A percentile compares a stretch with the other conserved stretches of the same genome.
These are phyloP conservation scores for Pegoplata infirma DNA, from an alignment of 2,888 invertebrate genomes.

Conservation along the genomic window DNA sequence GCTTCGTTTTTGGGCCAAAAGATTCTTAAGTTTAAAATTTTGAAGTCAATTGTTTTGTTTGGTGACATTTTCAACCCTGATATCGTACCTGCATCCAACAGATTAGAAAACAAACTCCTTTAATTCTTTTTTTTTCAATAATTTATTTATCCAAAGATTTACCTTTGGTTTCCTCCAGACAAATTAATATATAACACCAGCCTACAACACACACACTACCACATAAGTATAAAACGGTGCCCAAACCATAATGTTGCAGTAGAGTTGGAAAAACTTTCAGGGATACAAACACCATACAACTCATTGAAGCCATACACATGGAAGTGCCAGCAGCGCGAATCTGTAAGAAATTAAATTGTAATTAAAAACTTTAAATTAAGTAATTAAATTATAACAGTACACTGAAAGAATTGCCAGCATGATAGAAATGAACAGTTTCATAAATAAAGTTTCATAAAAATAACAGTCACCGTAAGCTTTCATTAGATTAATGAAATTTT, in stretches of 20 bases:
- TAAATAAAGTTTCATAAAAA: background rate
- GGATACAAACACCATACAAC: constrained; percentile 68
- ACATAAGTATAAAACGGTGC: constrained; percentile 71
- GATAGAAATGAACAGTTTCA: no score
- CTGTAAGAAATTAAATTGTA: constrained; percentile 62
- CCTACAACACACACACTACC: constrained; percentile 67
- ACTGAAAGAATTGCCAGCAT: no score
- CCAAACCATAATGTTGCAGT: constrained; percentile 67
- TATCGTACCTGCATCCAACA: no score
- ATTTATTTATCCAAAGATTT: constrained; percentile 66
- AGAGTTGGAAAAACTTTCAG: constrained; percentile 73
- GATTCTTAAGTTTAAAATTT: no score
- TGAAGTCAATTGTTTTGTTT: no score
- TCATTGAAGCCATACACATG: constrained; percentile 69
- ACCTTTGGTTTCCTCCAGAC: constrained; percentile 74
- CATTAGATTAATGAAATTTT: no score
- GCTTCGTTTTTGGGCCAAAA: no score
- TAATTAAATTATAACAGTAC: background rate
- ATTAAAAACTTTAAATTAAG: background rate
- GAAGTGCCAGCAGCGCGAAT: constrained; percentile 72
- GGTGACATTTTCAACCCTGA: no score
- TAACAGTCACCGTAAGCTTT: background rate
- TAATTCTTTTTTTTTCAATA: background rate
- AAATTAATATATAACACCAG: constrained; percentile 69
- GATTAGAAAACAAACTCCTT: background rate